Evolutionary conservation across 2,888 invertebrate species (phyloP), one percentile per base, ranked within the genome.

Genomic region (Drosophila pseudotalamancana): DNA sequence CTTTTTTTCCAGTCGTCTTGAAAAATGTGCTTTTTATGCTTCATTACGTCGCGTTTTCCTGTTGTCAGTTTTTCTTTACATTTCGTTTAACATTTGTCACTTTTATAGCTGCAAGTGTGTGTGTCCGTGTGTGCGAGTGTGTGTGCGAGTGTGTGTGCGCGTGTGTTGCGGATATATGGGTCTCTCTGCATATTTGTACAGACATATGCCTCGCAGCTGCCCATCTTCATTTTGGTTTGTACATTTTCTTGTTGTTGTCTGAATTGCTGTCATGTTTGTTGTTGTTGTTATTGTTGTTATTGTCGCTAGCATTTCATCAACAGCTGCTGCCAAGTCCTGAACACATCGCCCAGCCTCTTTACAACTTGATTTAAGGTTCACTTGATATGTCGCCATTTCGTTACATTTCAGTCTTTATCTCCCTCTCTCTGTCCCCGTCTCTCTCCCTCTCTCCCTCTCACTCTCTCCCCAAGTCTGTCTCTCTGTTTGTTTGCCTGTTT

Each of bases 1-100:
- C 14, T 34, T 64, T 59, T 61, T 73, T 80, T 51, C 64, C 71
- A 71, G 86, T 84, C 85, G 66, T 66, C 86, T 63, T 76, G 77
- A 88, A 83, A 83, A 83, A 86, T 83, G 83, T 88, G 45, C 70
- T 73, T 83, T 86, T 83, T 88, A 86, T 88, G 88, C 88, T 86
- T 83, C 83, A 83, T 83, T 88, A 83, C 80, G 72, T 72, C 66
- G 88, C 83, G 70, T 86, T 75, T 83, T 83, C 83, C 88, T 78
- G 83, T 78, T 83, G 82, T 83, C 88, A 83, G 75, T 87, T 83
- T 86, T 87, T 76, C 70, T 73, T 86, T 76, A 82, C 88, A 86
- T 88, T 86, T 88, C 83, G 84, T 79, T 83, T 86, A 83, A 83
- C 83, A 83, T 83, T 88, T 83, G 88, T 83, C 83, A 88, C 83